Evolutionary conservation across 2,797 vertebrate genomes (phyloP), one percentile per base, ranked within the genome.

Genomic region (Danio tinwini): DNA sequence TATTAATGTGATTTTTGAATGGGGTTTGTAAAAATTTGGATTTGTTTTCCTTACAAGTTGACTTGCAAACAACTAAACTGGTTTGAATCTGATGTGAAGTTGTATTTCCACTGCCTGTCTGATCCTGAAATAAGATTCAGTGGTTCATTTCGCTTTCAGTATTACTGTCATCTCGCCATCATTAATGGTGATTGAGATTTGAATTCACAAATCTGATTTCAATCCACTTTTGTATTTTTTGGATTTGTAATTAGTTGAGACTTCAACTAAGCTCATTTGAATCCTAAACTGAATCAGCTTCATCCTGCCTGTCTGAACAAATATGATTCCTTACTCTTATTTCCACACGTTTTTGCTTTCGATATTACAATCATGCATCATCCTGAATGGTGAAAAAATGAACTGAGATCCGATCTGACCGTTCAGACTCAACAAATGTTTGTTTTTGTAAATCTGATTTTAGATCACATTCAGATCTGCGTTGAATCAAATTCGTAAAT

Each of bases 91-190:
- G 45, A 68, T 10, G 7, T 14, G 17, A 73, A 45, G 59, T 78
- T n/a, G 3, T 7, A 63, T 64, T 64, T 44, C 40, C 37, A 17
- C 61, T 56, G 7, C 7, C 1, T 44, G 39, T 65, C 19, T 76
- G 74, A 64, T n/a, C 45, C n/a, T 19, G 13, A 52, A 19, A 64
- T 50, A 44, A 9, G 52, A 78, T 85, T 86, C 87, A 84, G 84
- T 85, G 14, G 67, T 50, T 73, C 78, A 8, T 29, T 63, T 14
- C n/a, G 56, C 37, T 61, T 73, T 62, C 12, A 19, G 6, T 56
- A 5, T 56, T 21, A 19, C 17, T 6, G 29, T 29, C 29, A 29
- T 29, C 1, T 29, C 3, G 3, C 3, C 3, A 3, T 29, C 29
- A 29, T 29, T 3, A 56, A 21, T n/a, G 6, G 6, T 16, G 1